Conservation (phyloP, 2,797 vertebrate species). For the Meda fulgida region DNA sequence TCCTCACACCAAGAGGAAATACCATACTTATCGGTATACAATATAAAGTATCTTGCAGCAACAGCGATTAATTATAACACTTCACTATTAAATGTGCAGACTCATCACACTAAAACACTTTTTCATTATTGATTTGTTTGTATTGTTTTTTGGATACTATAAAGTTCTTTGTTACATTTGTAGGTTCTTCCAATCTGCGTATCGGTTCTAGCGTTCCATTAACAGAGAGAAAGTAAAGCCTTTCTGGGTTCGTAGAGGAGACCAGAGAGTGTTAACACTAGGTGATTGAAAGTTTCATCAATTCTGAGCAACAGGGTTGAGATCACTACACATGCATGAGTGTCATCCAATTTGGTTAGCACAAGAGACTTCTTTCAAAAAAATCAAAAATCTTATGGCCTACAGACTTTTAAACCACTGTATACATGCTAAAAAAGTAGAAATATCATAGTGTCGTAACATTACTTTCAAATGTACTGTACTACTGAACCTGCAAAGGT, state of each 20-base stretch:
- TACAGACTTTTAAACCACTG: background rate
- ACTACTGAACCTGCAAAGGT: background rate
- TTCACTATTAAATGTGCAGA: background rate
- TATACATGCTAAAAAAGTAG: no score
- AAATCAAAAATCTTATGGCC: background rate
- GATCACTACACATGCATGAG: background rate
- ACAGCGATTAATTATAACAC: background rate
- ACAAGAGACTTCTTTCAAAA: background rate
- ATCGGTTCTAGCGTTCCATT: background rate
- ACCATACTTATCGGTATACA: constrained; percentile 1
- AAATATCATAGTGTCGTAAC: background rate
- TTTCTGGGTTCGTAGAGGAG: background rate
- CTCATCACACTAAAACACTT: background rate
- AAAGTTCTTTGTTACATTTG: background rate
- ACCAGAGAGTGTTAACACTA: background rate
- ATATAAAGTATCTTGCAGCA: constrained; percentile 18
- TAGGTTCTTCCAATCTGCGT: background rate
- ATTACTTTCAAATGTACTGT: background rate
- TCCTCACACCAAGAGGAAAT: background rate
- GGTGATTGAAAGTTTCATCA: no score
- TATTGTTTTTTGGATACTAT: background rate
- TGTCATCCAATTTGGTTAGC: background rate
- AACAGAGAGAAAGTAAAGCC: background rate
- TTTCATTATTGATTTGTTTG: background rate
- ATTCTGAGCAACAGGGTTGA: background rate